Conservation (phyloP, 2,113 vertebrate species). For the Otocyon megalotis region DNA sequence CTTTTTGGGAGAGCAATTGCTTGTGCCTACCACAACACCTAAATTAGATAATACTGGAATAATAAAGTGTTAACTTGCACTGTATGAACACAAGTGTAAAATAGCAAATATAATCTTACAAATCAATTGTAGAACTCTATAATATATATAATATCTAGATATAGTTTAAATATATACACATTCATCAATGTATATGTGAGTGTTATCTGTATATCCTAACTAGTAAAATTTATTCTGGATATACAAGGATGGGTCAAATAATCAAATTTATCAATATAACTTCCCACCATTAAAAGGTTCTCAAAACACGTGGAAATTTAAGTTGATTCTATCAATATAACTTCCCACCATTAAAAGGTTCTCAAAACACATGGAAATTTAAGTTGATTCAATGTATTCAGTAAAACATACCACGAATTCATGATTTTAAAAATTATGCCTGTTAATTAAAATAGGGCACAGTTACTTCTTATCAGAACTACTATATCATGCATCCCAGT, state of each 20-base stretch:
- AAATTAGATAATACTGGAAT: background rate
- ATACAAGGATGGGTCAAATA: background rate
- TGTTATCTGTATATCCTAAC: background rate
- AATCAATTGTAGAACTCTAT: background rate
- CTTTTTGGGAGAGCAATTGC: background rate
- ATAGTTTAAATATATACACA: background rate
- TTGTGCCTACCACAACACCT: background rate
- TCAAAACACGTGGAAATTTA: background rate
- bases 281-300: background rate
- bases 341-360: background rate
- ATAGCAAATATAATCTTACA: background rate
- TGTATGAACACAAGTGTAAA: background rate
- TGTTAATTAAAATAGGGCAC: background rate
- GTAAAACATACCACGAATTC: background rate
- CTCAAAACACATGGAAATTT: background rate
- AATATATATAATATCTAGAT: background rate
- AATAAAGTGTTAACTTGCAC: background rate
- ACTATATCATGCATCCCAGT: background rate
- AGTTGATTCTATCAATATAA: background rate
- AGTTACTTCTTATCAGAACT: background rate
- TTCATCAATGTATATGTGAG: background rate
- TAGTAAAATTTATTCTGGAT: background rate
- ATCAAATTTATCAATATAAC: background rate
- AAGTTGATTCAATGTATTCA: background rate
- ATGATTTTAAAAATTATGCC: background rate